Conservation (phyloP, 2,113 vertebrate species). For the Corythornis vintsioides region DNA sequence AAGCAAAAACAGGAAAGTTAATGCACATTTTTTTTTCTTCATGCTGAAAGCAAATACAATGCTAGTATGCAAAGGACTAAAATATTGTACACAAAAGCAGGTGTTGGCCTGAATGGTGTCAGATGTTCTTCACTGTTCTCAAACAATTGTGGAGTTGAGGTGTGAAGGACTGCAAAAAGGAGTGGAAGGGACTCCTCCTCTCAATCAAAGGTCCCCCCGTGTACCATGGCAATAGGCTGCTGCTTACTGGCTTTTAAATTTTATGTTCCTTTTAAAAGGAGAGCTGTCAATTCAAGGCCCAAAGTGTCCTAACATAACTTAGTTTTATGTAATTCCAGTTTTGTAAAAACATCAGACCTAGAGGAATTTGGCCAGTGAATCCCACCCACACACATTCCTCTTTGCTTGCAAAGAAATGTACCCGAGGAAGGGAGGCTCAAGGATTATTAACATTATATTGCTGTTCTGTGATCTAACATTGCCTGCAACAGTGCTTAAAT, state of each 20-base stretch:
- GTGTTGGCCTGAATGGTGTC: background rate
- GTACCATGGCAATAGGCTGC: background rate
- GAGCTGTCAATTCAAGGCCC: background rate
- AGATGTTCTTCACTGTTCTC: background rate
- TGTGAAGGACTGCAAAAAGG: background rate
- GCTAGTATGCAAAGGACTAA: background rate
- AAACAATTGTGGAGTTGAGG: background rate
- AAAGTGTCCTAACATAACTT: background rate
- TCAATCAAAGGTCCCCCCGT: accelerated
- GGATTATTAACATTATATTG: too few species aligned
- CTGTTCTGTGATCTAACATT: background rate
- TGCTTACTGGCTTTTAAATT: background rate
- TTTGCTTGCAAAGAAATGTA: background rate
- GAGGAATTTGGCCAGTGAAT: background rate
- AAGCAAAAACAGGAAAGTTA: background rate
- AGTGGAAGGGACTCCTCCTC: accelerated
- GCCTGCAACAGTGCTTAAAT: background rate
- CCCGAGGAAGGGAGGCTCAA: background rate
- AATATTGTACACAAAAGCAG: background rate
- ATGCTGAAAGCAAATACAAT: background rate
- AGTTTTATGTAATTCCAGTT: background rate
- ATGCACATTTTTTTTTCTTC: background rate
- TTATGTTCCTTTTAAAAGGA: background rate
- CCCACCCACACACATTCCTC: background rate
- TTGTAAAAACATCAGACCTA: background rate